These are phyloP conservation scores for Pogonocichla stellata DNA, from an alignment of 2,113 vertebrate genomes.

Conservation along the genomic window DNA sequence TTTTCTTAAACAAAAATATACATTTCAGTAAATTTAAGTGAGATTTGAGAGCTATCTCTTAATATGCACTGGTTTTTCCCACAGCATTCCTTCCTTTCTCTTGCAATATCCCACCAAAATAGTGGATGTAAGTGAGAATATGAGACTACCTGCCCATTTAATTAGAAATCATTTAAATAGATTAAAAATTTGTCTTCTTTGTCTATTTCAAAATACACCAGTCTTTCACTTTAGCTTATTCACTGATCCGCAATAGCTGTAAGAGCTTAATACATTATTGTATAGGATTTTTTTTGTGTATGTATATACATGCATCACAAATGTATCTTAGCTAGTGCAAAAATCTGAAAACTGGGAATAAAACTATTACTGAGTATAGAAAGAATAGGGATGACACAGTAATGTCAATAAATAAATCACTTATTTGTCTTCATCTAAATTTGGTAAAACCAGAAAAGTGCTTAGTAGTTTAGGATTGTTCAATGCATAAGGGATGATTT, in stretches of 20 bases:
- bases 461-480: neutral
- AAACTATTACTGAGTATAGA: neutral
- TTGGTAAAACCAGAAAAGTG: neutral
- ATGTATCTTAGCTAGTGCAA: neutral
- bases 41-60: neutral
- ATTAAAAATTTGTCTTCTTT: neutral
- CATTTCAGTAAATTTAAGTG: neutral
- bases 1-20: neutral
- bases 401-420: neutral
- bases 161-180: neutral
- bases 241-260: neutral
- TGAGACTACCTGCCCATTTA: neutral
- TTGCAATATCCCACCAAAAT: neutral
- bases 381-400: neutral
- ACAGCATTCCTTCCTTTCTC: neutral
- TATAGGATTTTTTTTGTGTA: rapidly evolving
- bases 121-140: neutral
- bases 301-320: neutral
- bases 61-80: neutral
- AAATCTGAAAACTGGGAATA: neutral
- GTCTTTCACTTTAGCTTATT: neutral
- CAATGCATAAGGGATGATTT: neutral
- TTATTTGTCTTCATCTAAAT: neutral
- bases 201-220: neutral
- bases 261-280: neutral